These are phyloP conservation scores for Vulpes vulpes DNA, from an alignment of 2,113 vertebrate genomes.

Conservation along the genomic window DNA sequence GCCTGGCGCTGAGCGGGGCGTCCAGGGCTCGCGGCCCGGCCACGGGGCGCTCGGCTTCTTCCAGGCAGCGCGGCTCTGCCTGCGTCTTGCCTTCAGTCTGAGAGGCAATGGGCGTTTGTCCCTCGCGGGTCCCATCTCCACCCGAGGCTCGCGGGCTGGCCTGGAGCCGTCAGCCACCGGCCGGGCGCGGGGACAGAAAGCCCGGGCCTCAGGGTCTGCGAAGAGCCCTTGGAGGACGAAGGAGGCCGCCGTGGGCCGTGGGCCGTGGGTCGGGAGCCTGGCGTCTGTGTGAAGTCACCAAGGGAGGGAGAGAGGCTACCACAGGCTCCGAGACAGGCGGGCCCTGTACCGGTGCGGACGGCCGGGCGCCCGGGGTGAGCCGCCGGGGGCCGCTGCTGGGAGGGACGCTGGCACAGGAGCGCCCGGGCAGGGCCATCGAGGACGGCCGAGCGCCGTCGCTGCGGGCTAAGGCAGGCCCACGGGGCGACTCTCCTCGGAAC, in stretches of 20 bases:
- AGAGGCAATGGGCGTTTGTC: accelerated
- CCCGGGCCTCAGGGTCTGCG: not conserved
- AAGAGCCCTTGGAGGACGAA: not conserved
- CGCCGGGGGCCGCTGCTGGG: no score
- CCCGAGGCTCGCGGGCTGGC: not conserved
- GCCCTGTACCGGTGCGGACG: accelerated
- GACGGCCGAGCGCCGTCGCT: no score
- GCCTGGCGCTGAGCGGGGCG: no score
- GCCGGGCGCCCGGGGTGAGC: no score
- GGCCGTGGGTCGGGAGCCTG: accelerated
- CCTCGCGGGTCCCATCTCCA: not conserved
- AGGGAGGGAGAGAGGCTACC: accelerated
- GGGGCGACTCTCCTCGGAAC: no score
- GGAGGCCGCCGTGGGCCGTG: accelerated
- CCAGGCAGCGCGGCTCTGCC: no score
- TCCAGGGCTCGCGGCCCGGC: no score
- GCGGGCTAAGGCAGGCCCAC: no score
- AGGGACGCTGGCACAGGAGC: no score
- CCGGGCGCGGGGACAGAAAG: not conserved
- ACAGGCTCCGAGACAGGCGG: accelerated
- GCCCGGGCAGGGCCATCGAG: no score
- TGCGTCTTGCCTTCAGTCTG: accelerated
- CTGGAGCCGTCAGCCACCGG: not conserved
- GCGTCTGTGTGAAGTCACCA: not conserved
- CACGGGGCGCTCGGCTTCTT: no score